phyloP scores from a whole-genome alignment of 2,113 vertebrate genomes.

The Sarotherodon lohbergeri region DNA sequence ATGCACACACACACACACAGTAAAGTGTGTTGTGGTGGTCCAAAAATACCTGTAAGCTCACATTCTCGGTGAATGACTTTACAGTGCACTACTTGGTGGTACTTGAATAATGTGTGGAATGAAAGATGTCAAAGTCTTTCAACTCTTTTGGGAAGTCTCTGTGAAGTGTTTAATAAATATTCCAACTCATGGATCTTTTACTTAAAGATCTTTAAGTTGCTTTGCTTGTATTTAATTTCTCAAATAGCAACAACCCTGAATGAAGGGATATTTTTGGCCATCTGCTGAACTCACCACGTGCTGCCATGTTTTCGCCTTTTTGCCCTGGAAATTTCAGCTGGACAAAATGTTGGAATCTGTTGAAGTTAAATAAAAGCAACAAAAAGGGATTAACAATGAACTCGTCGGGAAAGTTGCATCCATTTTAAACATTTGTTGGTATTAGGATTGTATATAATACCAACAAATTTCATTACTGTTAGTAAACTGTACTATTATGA shows the following conservation, averaged over 20 bases:
- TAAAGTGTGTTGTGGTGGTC: not conserved
- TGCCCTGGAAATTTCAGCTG: not conserved
- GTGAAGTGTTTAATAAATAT: not conserved
- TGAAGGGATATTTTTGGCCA: not conserved
- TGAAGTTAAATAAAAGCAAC: fast-evolving
- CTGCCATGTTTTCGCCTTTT: not conserved
- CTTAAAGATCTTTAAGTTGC: not conserved
- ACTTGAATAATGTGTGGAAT: not conserved
- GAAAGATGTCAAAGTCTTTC: not conserved
- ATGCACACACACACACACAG: not conserved
- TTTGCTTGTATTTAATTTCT: not conserved
- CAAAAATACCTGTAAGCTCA: not conserved
- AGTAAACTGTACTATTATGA: not conserved
- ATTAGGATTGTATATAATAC: not conserved
- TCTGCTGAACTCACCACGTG: not conserved
- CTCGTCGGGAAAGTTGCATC: not conserved
- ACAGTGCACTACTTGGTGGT: fast-evolving
- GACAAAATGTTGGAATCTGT: not conserved
- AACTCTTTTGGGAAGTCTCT: not conserved
- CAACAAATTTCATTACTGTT: not conserved
- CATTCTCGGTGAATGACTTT: not conserved
- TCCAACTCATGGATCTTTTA: not conserved
- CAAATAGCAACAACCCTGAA: not conserved
- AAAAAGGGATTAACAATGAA: not conserved
- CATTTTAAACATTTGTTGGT: not conserved